phyloP scores from a whole-genome alignment of 2,888 invertebrate species.

The Lasius platythorax region DNA sequence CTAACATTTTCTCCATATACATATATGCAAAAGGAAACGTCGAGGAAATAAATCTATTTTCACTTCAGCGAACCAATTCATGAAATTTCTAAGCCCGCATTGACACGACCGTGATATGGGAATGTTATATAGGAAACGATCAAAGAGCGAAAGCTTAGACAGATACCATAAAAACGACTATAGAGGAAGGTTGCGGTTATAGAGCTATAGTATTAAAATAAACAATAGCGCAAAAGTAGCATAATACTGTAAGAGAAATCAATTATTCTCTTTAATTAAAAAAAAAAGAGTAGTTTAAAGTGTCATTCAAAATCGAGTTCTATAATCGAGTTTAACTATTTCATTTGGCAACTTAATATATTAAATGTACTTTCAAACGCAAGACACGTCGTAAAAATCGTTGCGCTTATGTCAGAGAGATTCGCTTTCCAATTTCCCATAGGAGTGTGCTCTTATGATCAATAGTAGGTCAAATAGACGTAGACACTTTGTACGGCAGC shows the following conservation, averaged over 20 bases:
- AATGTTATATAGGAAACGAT: constrained; percentile 2
- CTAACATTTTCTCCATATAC: constrained; percentile 18
- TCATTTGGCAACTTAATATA: neutral
- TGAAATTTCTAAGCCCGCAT: constrained; percentile 10
- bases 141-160: neutral
- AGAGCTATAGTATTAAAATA: neutral
- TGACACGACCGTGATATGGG: constrained; percentile 1
- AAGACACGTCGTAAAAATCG: neutral
- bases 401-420: neutral
- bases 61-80: constrained; percentile 33
- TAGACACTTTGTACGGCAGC: neutral
- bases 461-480: constrained; percentile 9
- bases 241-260: neutral
- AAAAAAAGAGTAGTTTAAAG: neutral
- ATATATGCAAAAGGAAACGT: neutral
- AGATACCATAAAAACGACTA: neutral
- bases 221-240: neutral
- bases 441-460: neutral
- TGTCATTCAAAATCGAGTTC: neutral
- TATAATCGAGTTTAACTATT: neutral
- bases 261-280: neutral
- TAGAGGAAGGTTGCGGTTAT: neutral
- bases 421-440: neutral
- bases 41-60: constrained; percentile 34
- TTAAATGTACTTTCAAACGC: neutral